Conservation (phyloP, 2,888 invertebrate genomes). For the Agrotis exclamationis region DNA sequence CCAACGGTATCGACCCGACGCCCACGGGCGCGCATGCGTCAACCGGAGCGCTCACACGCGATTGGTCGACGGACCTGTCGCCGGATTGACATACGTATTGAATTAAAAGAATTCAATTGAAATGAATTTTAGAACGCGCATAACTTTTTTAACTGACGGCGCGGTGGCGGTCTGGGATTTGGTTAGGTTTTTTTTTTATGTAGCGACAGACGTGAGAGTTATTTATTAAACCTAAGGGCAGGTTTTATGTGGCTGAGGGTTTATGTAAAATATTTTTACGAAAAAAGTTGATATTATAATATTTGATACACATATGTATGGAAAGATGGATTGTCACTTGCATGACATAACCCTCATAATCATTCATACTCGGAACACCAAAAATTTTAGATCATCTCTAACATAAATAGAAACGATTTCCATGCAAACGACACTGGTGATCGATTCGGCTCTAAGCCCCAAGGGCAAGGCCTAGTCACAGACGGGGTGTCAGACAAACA, state of each 20-base stretch:
- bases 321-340: background rate
- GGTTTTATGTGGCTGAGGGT: background rate
- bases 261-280: background rate
- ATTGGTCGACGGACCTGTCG: conserved; percentile 77
- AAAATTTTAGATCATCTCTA: conserved; percentile 8
- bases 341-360: background rate
- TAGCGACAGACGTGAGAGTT: background rate
- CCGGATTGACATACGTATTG: conserved; percentile 74
- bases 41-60: conserved; percentile 67
- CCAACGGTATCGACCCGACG: conserved; percentile 84
- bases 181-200: conserved; percentile 24
- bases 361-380: background rate
- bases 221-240: conserved; percentile 8
- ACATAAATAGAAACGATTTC: conserved; percentile 35
- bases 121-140: conserved; percentile 57
- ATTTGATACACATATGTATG: background rate
- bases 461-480: conserved; percentile 66
- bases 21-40: conserved; percentile 88
- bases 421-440: conserved; percentile 52
- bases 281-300: background rate
- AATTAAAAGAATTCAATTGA: conserved; percentile 71
- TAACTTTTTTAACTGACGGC: conserved; percentile 39
- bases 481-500: conserved; percentile 71
- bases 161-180: conserved; percentile 10
- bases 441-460: conserved; percentile 60